phyloP scores from a whole-genome alignment of 2,113 vertebrate genomes.

The Melanerpes aurifrons region DNA sequence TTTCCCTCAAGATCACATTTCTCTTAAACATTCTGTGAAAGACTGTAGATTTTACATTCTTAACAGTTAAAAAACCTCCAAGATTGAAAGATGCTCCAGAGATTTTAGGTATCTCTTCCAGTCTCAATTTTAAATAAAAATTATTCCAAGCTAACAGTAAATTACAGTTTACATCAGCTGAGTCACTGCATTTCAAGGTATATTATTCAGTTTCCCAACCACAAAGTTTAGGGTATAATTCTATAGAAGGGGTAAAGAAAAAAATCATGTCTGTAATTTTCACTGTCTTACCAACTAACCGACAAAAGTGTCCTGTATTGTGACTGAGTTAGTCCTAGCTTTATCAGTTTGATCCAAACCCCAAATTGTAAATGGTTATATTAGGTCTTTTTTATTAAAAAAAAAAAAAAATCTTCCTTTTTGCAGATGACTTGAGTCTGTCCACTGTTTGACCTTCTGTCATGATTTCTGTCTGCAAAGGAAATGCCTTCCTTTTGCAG shows the following conservation, averaged over 20 bases:
- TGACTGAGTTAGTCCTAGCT: background rate
- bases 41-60: background rate
- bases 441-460: constrained; percentile 74
- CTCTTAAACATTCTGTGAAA: background rate
- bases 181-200: background rate
- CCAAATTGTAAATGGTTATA: background rate
- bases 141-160: background rate
- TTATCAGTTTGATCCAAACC: background rate
- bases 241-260: background rate
- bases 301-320: background rate
- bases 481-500: constrained; percentile 73
- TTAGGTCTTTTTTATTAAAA: background rate
- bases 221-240: background rate
- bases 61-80: rapidly evolving
- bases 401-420: constrained; percentile 26
- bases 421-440: constrained; percentile 64
- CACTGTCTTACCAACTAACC: background rate
- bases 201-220: background rate
- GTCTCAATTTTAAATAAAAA: background rate
- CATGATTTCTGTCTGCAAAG: constrained; percentile 74
- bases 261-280: background rate
- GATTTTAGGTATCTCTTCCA: background rate
- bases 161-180: background rate
- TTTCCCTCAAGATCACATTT: background rate
- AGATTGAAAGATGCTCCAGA: background rate